Percentiles rank a stretch among this genome's conserved stretches.
Evolutionary conservation across 2,113 vertebrate species (phyloP).

Genomic region (Tachuris rubrigastra): DNA sequence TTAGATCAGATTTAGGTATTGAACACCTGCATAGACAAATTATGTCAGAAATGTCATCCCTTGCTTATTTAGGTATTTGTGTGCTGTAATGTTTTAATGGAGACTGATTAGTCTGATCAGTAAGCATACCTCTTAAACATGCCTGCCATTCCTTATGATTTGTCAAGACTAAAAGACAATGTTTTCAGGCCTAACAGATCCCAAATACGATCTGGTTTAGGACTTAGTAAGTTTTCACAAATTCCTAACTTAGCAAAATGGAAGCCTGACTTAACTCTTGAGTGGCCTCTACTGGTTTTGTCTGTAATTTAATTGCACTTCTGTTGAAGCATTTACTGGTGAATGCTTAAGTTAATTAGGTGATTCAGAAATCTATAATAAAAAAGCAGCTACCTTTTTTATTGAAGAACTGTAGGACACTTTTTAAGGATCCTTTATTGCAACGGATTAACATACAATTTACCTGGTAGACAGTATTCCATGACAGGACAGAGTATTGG

Average conservation of each 20-base stretch:
- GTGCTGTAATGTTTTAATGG: neutral
- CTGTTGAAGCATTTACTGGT: conserved; percentile 14
- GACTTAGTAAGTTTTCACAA: neutral
- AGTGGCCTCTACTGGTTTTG: conserved; percentile 30
- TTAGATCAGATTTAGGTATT: neutral
- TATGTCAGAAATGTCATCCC: neutral
- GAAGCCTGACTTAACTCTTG: neutral
- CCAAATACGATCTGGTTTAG: neutral
- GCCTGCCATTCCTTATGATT: neutral
- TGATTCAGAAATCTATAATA: neutral
- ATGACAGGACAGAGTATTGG: neutral
- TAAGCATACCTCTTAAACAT: neutral
- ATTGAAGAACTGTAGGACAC: neutral
- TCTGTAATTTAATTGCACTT: neutral
- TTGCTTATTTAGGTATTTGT: neutral
- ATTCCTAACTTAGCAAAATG: neutral
- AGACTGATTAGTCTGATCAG: neutral
- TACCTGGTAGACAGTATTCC: neutral
- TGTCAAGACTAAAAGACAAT: neutral
- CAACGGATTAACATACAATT: neutral
- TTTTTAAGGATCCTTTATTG: neutral
- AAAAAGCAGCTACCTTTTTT: neutral
- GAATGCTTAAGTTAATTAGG: neutral
- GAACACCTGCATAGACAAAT: neutral
- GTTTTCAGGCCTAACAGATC: neutral